Conservation (phyloP, 2,888 invertebrate species). For the Macrophya annulata region DNA sequence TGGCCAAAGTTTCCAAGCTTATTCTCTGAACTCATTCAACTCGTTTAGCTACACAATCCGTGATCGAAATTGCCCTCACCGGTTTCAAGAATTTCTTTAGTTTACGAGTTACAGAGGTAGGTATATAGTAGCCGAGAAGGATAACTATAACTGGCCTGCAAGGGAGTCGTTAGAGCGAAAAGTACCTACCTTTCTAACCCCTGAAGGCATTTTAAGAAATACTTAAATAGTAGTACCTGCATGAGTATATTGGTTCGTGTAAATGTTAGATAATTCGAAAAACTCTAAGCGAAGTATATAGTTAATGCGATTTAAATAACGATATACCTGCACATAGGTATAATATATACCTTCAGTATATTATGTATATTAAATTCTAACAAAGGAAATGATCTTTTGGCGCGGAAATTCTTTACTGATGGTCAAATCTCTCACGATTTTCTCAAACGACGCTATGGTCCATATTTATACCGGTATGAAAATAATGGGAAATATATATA, state of each 20-base stretch:
- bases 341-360: too few species aligned
- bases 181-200: neutral
- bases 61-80: slow-evolving; percentile 2
- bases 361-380: neutral
- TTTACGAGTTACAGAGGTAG: slow-evolving; percentile 15
- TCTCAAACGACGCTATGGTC: neutral
- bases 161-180: slow-evolving; percentile 35
- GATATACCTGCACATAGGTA: too few species aligned
- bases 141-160: neutral
- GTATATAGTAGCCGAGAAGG: neutral
- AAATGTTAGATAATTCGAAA: neutral
- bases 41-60: slow-evolving; percentile 21
- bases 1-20: neutral
- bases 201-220: slow-evolving; percentile 19
- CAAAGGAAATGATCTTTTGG: neutral
- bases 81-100: slow-evolving; percentile 37
- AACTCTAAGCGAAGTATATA: neutral
- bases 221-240: slow-evolving; percentile 8
- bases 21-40: slow-evolving; percentile 13
- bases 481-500: slow-evolving; percentile 56
- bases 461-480: neutral
- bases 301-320: slow-evolving; percentile 27
- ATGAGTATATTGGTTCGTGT: neutral
- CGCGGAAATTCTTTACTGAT: neutral
- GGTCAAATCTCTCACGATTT: slow-evolving; percentile 37